Percentiles rank a stretch among this genome's conserved stretches.
phyloP scores from a whole-genome alignment of 2,888 invertebrate species.

The Cephus pulcher region DNA sequence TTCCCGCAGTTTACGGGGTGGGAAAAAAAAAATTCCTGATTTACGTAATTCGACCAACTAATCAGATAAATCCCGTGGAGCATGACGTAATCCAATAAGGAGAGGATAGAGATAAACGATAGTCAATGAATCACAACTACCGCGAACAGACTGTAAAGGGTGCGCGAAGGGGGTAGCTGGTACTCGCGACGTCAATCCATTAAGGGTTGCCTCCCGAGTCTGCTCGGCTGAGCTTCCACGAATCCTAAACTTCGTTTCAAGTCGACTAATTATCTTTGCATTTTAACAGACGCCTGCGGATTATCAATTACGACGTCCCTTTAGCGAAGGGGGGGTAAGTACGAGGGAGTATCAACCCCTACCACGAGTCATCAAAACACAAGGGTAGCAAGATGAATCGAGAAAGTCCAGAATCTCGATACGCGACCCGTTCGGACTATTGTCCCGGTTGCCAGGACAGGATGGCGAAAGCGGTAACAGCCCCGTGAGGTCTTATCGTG shows the following conservation, averaged over 20 bases:
- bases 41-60: not conserved
- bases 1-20: not conserved
- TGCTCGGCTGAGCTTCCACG: slow-evolving; percentile 3
- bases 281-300: slow-evolving; percentile 13
- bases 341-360: not conserved
- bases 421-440: not conserved
- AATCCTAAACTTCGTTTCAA: slow-evolving; percentile 22
- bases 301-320: slow-evolving; percentile 14
- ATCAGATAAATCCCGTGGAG: not conserved
- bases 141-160: not conserved
- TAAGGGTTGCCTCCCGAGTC: not conserved
- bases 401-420: not conserved
- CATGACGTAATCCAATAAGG: not conserved
- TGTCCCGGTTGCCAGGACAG: not conserved
- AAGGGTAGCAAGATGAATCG: not conserved
- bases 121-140: not conserved
- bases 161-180: not conserved
- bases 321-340: not conserved
- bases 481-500: slow-evolving; percentile 45
- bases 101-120: not conserved
- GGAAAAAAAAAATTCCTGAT: not conserved
- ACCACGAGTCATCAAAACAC: not conserved
- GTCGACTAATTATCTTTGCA: slow-evolving; percentile 20
- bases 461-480: not conserved
- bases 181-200: slow-evolving; percentile 13